Evolutionary conservation across 2,113 vertebrate species (phyloP).

Genomic region (Burhinus oedicnemus): DNA sequence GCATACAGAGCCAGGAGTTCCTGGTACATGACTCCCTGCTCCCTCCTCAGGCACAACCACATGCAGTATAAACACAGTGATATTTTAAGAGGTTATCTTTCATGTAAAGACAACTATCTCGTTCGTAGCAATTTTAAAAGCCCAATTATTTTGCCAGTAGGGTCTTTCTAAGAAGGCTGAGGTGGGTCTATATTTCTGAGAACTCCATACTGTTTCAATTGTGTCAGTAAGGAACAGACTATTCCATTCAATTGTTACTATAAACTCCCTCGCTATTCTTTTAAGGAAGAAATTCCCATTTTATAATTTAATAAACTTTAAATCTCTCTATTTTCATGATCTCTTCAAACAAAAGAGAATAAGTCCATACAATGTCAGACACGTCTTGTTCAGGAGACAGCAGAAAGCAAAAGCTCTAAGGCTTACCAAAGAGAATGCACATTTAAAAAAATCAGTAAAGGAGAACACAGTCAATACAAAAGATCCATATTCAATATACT

Average conservation of each 20-base stretch:
- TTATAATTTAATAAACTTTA: neutral
- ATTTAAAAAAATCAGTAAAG: neutral
- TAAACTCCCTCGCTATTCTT: neutral
- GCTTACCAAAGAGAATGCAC: neutral
- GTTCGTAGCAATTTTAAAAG: neutral
- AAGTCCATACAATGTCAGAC: neutral
- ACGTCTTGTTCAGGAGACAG: neutral
- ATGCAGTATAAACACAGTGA: neutral
- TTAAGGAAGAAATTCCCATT: neutral
- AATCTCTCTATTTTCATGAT: neutral
- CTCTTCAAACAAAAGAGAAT: neutral
- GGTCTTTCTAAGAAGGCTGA: neutral
- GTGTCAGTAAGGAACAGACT: neutral
- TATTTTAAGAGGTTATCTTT: neutral
- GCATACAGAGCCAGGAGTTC: neutral
- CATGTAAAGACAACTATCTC: neutral
- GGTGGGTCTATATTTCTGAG: neutral
- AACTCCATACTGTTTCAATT: neutral
- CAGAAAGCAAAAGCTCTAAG: neutral
- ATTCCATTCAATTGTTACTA: neutral
- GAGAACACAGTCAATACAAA: neutral
- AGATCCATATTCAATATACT: neutral
- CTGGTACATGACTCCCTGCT: accelerated
- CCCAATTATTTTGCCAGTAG: neutral
- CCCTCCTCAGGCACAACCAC: neutral